These are phyloP conservation scores for Pygoscelis antarcticus DNA, from an alignment of 2,113 vertebrate species.

Conservation along the genomic window DNA sequence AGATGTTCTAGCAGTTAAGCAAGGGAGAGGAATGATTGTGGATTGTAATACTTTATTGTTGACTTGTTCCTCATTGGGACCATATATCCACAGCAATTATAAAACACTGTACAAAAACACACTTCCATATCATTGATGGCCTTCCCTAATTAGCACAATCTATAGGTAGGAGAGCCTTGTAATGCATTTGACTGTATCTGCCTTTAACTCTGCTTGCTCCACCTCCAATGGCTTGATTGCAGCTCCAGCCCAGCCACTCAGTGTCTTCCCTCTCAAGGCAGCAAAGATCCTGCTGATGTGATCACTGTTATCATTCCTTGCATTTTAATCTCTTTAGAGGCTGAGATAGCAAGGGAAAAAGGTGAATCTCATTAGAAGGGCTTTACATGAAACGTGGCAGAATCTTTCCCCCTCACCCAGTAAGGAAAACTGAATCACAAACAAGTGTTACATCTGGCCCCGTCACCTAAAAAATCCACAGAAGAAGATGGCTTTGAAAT, in stretches of 20 bases:
- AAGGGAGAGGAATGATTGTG: not conserved
- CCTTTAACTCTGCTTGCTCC: not conserved
- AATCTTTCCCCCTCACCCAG: not conserved
- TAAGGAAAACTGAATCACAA: not conserved
- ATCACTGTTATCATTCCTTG: not conserved
- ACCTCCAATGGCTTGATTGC: not conserved
- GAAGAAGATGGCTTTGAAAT: not conserved
- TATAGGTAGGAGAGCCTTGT: not conserved
- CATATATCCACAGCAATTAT: not conserved
- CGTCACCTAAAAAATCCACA: not conserved
- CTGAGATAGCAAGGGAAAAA: not conserved
- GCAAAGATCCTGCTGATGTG: not conserved
- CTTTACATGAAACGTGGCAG: not conserved
- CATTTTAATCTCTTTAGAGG: not conserved
- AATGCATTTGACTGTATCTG: not conserved
- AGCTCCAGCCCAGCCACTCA: not conserved
- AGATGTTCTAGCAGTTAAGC: not conserved
- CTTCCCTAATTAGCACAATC: not conserved
- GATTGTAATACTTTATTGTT: not conserved
- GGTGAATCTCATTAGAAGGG: not conserved
- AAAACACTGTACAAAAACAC: not conserved
- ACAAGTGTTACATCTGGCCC: not conserved
- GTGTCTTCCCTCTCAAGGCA: not conserved
- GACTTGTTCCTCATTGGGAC: not conserved
- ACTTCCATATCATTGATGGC: not conserved